Conservation (phyloP, 1,140 invertebrate genomes). For the Cydia pomonella region DNA sequence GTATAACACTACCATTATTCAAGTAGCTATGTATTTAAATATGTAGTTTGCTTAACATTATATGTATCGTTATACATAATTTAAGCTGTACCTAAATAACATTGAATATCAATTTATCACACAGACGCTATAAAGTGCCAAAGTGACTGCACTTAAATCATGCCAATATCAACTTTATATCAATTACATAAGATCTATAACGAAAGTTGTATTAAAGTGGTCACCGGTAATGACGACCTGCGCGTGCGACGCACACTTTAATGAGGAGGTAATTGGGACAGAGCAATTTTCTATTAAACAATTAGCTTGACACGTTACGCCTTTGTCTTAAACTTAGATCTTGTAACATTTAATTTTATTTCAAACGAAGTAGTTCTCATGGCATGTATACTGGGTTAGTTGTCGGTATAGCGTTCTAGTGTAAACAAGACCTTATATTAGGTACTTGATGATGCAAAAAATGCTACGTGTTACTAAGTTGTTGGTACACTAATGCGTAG, state of each 20-base stretch:
- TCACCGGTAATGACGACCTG: background rate
- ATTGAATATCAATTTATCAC: background rate
- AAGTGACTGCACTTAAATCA: background rate
- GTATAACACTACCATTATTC: background rate
- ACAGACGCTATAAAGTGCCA: background rate
- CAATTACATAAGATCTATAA: background rate
- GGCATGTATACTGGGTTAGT: background rate
- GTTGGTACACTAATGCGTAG: too few species aligned
- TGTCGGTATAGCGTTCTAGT: too few species aligned
- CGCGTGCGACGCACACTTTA: background rate
- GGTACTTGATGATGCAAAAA: too few species aligned
- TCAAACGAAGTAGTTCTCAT: too few species aligned
- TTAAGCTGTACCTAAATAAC: background rate
- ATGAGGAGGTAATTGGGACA: constrained; percentile 10
- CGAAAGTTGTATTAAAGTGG: background rate
- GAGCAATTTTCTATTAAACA: constrained; percentile 14
- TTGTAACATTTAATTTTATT: background rate
- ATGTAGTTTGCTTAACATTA: background rate
- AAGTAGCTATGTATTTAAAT: background rate
- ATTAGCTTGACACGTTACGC: constrained; percentile 9
- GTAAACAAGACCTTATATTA: too few species aligned
- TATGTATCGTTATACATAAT: background rate
- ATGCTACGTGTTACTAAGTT: too few species aligned
- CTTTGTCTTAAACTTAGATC: background rate
- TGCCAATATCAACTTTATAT: background rate